Conservation (phyloP, 2,888 invertebrate species). For the Melieria picta region DNA sequence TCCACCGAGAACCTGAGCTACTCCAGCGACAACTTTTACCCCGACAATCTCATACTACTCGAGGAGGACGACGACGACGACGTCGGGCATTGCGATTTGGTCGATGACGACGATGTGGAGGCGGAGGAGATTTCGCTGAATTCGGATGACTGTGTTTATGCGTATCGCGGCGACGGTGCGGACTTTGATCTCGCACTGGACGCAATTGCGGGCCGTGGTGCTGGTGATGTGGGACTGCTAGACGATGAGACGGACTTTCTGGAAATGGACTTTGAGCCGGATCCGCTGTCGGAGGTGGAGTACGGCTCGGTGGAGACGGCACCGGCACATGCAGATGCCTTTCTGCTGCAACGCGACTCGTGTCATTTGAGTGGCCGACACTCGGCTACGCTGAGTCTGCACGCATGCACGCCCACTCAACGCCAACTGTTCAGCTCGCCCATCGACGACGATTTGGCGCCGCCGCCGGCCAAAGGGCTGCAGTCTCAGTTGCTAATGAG, state of each 20-base stretch:
- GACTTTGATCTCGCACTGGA: slow-evolving; percentile 57
- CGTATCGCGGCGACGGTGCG: slow-evolving; percentile 63
- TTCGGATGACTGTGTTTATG: slow-evolving; percentile 65
- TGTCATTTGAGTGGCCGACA: slow-evolving; percentile 52
- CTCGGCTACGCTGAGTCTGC: slow-evolving; percentile 35
- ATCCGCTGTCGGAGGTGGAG: slow-evolving; percentile 64
- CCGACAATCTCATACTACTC: slow-evolving; percentile 61
- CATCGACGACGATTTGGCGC: slow-evolving; percentile 52
- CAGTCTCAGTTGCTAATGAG: slow-evolving; percentile 50
- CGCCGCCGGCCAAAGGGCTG: slow-evolving; percentile 50
- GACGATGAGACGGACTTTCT: slow-evolving; percentile 66
- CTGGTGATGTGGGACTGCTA: slow-evolving; percentile 44
- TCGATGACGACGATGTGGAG: slow-evolving; percentile 52
- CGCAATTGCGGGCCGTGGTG: slow-evolving; percentile 45
- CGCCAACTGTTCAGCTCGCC: slow-evolving; percentile 60
- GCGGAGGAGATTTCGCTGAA: slow-evolving; percentile 63
- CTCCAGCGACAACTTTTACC: slow-evolving; percentile 62
- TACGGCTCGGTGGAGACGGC: slow-evolving; percentile 47
- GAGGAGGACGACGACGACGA: slow-evolving; percentile 45
- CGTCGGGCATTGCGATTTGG: slow-evolving; percentile 3
- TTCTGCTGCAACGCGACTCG: slow-evolving; percentile 55
- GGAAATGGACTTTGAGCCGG: slow-evolving; percentile 67
- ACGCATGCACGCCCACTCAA: slow-evolving; percentile 42
- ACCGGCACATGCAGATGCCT: slow-evolving; percentile 41
- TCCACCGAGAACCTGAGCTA: slow-evolving; percentile 65